Conservation (phyloP, 2,113 vertebrate genomes). For the Bujurquina vittata region DNA sequence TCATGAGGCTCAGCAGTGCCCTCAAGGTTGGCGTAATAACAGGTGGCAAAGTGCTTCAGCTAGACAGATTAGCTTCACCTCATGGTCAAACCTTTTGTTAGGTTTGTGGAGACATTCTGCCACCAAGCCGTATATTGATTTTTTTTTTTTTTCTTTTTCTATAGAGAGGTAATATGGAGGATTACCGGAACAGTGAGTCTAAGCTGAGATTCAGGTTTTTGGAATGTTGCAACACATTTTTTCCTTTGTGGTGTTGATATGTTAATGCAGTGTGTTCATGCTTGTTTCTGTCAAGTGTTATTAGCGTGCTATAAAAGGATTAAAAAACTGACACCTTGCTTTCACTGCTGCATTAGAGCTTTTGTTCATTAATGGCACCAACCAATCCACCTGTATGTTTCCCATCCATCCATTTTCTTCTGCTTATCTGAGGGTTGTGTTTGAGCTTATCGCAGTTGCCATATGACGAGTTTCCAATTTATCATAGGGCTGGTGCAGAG, state of each 20-base stretch:
- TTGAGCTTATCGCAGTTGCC: too few relatives aligned
- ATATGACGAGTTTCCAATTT: too few relatives aligned
- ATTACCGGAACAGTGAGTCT: background rate
- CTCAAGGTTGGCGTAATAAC: background rate
- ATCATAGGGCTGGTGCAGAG: background rate
- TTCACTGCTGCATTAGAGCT: background rate
- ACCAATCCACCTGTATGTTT: background rate
- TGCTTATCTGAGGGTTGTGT: too few relatives aligned
- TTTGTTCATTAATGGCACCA: background rate
- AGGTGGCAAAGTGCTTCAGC: conserved; percentile 14
- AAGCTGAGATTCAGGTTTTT: background rate
- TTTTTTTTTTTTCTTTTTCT: background rate
- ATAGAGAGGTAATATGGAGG: background rate
- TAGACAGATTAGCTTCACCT: background rate
- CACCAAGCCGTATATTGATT: background rate
- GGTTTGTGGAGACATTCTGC: background rate
- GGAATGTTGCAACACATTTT: background rate
- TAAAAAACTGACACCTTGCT: too few relatives aligned
- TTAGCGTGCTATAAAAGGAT: background rate
- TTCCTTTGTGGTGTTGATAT: background rate
- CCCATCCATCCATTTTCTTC: too few relatives aligned
- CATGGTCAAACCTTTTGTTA: conserved; percentile 11
- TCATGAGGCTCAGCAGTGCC: background rate
- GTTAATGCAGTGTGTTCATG: background rate
- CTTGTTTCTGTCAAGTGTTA: background rate